Base-by-base conservation (phyloP, 2,113 vertebrate genomes). In the Rousettus leschenaultii region DNA sequence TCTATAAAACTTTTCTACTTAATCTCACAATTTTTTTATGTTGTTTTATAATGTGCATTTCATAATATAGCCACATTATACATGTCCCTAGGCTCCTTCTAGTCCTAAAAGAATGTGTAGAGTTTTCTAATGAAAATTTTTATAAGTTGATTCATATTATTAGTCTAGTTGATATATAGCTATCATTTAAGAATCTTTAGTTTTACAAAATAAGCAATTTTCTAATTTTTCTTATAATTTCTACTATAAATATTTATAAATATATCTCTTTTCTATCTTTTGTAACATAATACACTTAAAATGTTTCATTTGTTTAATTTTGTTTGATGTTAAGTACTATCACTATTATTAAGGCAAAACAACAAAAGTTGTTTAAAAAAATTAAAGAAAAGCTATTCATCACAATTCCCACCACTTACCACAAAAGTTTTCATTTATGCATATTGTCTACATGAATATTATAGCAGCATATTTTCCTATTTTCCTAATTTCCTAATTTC, bases 221-320 rank as follows among this genome's bases (percentile, higher is more conserved):
- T 96, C 16, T 85, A 51, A 88, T 91, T 96, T 77, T 91, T 40
- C 61, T 87, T 91, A 18, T 63, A 83, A 95, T 92, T 89, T 93
- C 48, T 91, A 4, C 24, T 61, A 38, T 3, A 77, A 95, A 66
- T 91, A 75, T 65, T 89, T 70, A 89, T 26, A 65, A 74, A 7
- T 65, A 3, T 38, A 33, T 45, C 12, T 88, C 66, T 88, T 51
- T 51, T 90, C 53, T 85, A 26, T 88, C 19, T 48, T 93, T 82
- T 66, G 22, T 63, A 94, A 70, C 4, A 21, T 55, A 79, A 82
- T 48, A 45, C 18, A 89, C 80, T 83, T 91, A 21, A 88, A 73
- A 96, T 88, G 53, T 83, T 85, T 87, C 13, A 28, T 57, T 82
- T 79, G 78, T 38, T 90, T 86, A 55, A 89, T 88, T 87, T 92